Conservation (phyloP, 2,113 vertebrate genomes). For the Apistogramma diplotaenia region DNA sequence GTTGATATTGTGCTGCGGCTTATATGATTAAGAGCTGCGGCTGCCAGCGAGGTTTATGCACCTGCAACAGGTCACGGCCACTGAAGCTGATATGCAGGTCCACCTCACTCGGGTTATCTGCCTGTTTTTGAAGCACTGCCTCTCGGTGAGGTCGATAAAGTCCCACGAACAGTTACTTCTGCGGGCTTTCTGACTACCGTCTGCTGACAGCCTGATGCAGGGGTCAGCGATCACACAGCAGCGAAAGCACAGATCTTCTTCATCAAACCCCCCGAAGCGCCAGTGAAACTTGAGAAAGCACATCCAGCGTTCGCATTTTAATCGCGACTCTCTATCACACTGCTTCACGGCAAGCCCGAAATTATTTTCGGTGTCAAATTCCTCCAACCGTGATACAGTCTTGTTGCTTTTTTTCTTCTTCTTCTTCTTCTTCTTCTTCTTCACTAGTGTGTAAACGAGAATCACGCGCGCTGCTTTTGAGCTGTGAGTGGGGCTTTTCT, state of each 20-base stretch:
- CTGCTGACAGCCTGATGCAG: not conserved
- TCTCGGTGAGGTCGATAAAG: not conserved
- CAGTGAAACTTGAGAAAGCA: not conserved
- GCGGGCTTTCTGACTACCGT: not conserved
- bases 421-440: no score
- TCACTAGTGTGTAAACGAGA: not conserved
- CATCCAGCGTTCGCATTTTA: not conserved
- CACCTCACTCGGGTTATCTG: not conserved
- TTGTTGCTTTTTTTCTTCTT: not conserved
- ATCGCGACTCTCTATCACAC: not conserved
- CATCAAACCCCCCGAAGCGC: not conserved
- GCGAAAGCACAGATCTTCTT: not conserved
- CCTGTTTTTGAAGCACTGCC: not conserved
- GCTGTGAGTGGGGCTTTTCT: not conserved
- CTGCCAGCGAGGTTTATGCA: slow-evolving; percentile 26
- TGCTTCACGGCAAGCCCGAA: not conserved
- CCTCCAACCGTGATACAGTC: not conserved
- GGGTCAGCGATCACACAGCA: not conserved
- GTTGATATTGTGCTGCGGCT: not conserved
- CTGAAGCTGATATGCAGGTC: not conserved
- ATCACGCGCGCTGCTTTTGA: not conserved
- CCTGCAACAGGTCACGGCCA: slow-evolving; percentile 51
- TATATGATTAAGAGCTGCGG: slow-evolving; percentile 28
- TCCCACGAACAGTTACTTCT: not conserved
- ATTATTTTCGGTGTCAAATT: not conserved